phyloP scores from a whole-genome alignment of 1,140 invertebrate genomes.

The Rhagoletis zephyria region DNA sequence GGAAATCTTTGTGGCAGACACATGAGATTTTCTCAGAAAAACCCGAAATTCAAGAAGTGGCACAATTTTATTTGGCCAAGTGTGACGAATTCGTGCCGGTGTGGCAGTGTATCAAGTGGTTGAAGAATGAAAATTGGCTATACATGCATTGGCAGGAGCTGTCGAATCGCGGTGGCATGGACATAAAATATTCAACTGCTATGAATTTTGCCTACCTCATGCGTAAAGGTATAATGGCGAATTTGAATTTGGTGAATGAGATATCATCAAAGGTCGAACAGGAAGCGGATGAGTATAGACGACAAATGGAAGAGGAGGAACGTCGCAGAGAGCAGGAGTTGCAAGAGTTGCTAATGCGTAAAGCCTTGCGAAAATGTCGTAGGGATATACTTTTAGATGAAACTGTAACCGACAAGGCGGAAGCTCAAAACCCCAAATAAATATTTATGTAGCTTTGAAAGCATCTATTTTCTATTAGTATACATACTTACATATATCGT shows the following conservation, averaged over 20 bases:
- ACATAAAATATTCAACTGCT: slow-evolving; percentile 64
- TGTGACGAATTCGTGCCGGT: slow-evolving; percentile 65
- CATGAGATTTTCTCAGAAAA: slow-evolving; percentile 64
- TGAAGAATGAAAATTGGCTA: slow-evolving; percentile 71
- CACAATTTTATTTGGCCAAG: slow-evolving; percentile 60
- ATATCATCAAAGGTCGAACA: slow-evolving; percentile 65
- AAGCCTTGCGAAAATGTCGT: slow-evolving; percentile 69
- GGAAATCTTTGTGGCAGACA: slow-evolving; percentile 59
- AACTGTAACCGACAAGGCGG: not conserved
- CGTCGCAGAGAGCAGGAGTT: slow-evolving; percentile 62
- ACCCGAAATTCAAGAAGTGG: slow-evolving; percentile 67
- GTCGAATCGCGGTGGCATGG: slow-evolving; percentile 59
- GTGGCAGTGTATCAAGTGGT: slow-evolving; percentile 63
- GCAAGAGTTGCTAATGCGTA: slow-evolving; percentile 63
- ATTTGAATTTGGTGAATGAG: slow-evolving; percentile 62
- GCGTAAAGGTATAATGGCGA: slow-evolving; percentile 66
- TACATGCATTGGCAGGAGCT: slow-evolving; percentile 68
- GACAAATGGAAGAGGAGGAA: slow-evolving; percentile 66
- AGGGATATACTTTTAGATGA: slow-evolving; percentile 61
- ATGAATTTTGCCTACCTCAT: slow-evolving; percentile 68
- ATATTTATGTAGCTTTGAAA: too few relatives aligned
- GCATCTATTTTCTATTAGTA: too few relatives aligned
- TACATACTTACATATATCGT: too few relatives aligned
- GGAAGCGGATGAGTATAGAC: slow-evolving; percentile 65
- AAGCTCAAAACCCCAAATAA: not conserved